A percentile compares a stretch with the other conserved stretches of the same genome.
These are phyloP conservation scores for Rhingia campestris DNA, from an alignment of 2,888 invertebrate genomes.

Conservation along the genomic window DNA sequence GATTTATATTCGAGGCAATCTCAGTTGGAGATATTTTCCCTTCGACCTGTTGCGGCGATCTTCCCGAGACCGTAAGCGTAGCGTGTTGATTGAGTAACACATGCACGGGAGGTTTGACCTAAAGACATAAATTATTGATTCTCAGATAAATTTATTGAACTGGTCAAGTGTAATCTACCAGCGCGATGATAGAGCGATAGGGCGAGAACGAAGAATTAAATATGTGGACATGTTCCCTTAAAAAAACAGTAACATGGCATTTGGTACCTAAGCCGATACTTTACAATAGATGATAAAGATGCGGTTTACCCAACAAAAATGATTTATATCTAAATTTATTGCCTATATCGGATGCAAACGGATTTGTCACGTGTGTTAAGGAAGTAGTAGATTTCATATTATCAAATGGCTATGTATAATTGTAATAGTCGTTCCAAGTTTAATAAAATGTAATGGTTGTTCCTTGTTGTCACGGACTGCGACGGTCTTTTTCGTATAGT, in stretches of 20 bases:
- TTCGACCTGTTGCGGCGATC: constrained; percentile 27
- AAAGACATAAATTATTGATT: constrained; percentile 73
- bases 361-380: too few species aligned
- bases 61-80: constrained; percentile 21
- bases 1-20: constrained; percentile 66
- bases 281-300: too few species aligned
- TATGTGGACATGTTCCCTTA: neutral
- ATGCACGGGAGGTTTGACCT: constrained; percentile 71
- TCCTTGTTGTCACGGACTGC: too few species aligned
- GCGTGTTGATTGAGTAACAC: constrained; percentile 72
- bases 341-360: too few species aligned
- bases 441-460: too few species aligned
- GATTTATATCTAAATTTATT: too few species aligned
- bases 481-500: too few species aligned
- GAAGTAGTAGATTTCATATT: too few species aligned
- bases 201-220: neutral
- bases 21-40: constrained; percentile 63
- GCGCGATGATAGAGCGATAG: constrained; percentile 1
- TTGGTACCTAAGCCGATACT: too few species aligned
- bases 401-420: too few species aligned
- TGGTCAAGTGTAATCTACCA: constrained; percentile 58
- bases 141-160: constrained; percentile 64
- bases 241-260: neutral
- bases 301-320: too few species aligned
- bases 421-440: too few species aligned